Percentiles rank a stretch among this genome's conserved stretches.
Conservation (phyloP, 2,797 vertebrate genomes). For the Cossypha heuglini region DNA sequence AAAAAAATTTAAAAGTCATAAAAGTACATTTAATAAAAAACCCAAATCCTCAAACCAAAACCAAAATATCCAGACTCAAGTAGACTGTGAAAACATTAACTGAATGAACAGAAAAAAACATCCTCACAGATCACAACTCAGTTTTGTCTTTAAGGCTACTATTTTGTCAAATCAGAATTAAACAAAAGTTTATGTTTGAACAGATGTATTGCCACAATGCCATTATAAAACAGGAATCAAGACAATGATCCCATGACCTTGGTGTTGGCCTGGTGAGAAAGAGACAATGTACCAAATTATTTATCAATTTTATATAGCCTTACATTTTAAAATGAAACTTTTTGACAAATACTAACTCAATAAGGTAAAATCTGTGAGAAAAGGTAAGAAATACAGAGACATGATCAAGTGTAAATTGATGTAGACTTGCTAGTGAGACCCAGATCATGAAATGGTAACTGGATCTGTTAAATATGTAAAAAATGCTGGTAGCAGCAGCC, state of each 20-base stretch:
- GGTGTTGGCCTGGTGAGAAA: not conserved
- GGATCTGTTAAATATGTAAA: not conserved
- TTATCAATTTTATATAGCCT: not conserved
- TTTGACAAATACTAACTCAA: not conserved
- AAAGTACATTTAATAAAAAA: not conserved
- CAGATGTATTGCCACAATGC: not conserved
- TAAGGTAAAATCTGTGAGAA: not conserved
- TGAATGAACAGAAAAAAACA: not conserved
- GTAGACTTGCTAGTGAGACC: not conserved
- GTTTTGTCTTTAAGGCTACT: not conserved
- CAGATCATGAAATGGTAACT: not conserved
- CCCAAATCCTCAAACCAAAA: not conserved
- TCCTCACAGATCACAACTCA: not conserved
- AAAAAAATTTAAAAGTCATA: not conserved
- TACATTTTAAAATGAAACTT: not conserved
- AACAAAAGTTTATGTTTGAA: not conserved
- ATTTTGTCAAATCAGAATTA: not conserved
- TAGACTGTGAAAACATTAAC: not conserved
- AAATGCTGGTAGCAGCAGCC: not conserved
- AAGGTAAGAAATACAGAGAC: not conserved
- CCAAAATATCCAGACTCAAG: not conserved
- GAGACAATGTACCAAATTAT: not conserved
- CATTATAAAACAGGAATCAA: not conserved
- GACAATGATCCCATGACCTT: not conserved
- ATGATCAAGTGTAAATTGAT: rapidly evolving